A percentile compares a stretch with the other conserved stretches of the same genome.
Evolutionary conservation across 2,888 invertebrate genomes (phyloP).

Genomic region (Masnerella sp.): DNA sequence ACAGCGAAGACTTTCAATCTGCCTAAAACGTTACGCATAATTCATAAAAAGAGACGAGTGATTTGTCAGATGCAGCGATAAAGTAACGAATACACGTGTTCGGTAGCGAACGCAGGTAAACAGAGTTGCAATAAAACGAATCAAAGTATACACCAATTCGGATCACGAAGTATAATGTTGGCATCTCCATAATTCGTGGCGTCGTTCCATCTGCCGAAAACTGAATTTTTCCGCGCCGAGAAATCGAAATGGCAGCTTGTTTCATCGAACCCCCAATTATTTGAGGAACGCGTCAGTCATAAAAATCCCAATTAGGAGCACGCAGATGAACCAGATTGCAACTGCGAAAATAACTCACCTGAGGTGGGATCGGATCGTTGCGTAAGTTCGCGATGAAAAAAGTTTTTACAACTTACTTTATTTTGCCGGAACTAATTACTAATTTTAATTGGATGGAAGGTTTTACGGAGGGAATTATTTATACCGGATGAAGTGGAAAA

Average conservation of each 20-base stretch:
- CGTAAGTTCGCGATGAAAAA: too few relatives aligned
- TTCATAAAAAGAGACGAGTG: not conserved
- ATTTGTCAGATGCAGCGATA: constrained; percentile 1
- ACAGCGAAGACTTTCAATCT: constrained; percentile 8
- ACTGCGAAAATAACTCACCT: too few relatives aligned
- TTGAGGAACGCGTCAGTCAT: not conserved
- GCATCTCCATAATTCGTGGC: constrained; percentile 1
- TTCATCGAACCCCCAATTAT: constrained; percentile 3
- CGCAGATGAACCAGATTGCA: not conserved
- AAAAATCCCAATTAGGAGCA: not conserved
- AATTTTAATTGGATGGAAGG: too few relatives aligned
- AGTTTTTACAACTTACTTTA: too few relatives aligned
- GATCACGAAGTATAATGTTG: constrained; percentile 5
- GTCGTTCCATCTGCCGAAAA: not conserved
- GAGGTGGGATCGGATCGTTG: too few relatives aligned
- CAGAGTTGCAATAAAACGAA: constrained; percentile 5
- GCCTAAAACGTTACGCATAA: constrained; percentile 11
- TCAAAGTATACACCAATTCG: not conserved
- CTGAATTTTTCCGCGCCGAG: not conserved
- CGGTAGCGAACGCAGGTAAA: constrained; percentile 2
- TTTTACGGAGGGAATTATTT: too few relatives aligned
- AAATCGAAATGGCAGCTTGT: constrained; percentile 2
- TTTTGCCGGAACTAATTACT: too few relatives aligned
- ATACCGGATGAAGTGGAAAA: too few relatives aligned
- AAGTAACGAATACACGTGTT: not conserved